phyloP scores from a whole-genome alignment of 2,888 invertebrate species.

The Troides aeacus region DNA sequence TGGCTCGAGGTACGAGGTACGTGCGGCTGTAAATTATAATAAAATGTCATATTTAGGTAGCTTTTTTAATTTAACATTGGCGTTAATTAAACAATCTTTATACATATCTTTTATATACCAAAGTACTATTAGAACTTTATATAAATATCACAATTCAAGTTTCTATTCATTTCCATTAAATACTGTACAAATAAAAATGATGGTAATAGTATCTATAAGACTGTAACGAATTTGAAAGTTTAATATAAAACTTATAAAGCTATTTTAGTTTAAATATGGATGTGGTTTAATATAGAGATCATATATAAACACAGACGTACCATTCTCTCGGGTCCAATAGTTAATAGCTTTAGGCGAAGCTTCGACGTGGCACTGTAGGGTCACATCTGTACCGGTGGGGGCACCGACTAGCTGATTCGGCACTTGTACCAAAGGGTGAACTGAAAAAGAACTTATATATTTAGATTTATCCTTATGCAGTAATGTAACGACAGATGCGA shows the following conservation, averaged over 20 bases:
- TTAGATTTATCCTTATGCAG: conserved; percentile 13
- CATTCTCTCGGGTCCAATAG: conserved; percentile 95
- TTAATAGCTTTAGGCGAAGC: conserved; percentile 96
- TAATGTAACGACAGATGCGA: no score
- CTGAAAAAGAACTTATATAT: conserved; percentile 71
- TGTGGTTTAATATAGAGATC: conserved; percentile 29
- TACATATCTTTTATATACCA: neutral
- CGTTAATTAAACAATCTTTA: conserved; percentile 7
- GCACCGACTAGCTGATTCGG: conserved; percentile 96
- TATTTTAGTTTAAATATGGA: neutral
- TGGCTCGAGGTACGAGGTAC: conserved; percentile 21
- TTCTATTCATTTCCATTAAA: neutral
- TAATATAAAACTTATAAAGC: neutral
- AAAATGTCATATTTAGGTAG: conserved; percentile 19
- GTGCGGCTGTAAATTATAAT: conserved; percentile 21
- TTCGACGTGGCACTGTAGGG: conserved; percentile 91
- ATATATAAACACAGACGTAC: conserved; percentile 71
- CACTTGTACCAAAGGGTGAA: conserved; percentile 95
- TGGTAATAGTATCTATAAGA: neutral
- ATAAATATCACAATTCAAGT: neutral
- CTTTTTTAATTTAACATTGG: conserved; percentile 30
- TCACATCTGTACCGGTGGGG: conserved; percentile 91
- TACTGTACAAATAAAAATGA: neutral
- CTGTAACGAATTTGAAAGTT: neutral
- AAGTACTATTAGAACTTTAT: neutral